Percentiles rank a stretch among this genome's conserved stretches.
Conservation (phyloP, 2,797 vertebrate genomes). For the Phataginus tricuspis region DNA sequence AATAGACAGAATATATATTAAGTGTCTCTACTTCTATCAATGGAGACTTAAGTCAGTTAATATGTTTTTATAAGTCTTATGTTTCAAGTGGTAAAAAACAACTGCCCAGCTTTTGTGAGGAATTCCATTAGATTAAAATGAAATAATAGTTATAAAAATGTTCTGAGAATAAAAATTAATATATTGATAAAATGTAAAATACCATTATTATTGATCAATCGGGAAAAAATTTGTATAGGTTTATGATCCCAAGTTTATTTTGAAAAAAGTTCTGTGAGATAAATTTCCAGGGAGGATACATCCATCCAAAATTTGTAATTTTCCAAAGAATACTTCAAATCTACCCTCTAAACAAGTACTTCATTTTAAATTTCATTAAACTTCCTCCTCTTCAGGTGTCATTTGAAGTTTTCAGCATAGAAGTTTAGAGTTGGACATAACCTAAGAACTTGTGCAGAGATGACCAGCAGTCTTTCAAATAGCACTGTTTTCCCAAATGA, state of each 20-base stretch:
- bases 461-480: neutral
- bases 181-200: neutral
- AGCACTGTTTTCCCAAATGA: neutral
- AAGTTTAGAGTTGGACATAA: neutral
- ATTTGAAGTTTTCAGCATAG: neutral
- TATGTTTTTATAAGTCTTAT: neutral
- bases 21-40: neutral
- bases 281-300: neutral
- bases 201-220: neutral
- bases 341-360: neutral
- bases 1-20: neutral
- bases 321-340: neutral
- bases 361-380: neutral
- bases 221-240: neutral
- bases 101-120: neutral
- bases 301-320: neutral
- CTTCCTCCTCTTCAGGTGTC: accelerated
- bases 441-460: neutral
- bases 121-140: neutral
- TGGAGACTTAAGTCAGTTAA: neutral
- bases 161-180: neutral
- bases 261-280: neutral
- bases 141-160: neutral
- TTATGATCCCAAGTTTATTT: neutral
- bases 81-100: neutral